Percentiles rank a stretch among this genome's conserved stretches.
phyloP scores from a whole-genome alignment of 2,797 vertebrate genomes.

The Myotis findleyi region DNA sequence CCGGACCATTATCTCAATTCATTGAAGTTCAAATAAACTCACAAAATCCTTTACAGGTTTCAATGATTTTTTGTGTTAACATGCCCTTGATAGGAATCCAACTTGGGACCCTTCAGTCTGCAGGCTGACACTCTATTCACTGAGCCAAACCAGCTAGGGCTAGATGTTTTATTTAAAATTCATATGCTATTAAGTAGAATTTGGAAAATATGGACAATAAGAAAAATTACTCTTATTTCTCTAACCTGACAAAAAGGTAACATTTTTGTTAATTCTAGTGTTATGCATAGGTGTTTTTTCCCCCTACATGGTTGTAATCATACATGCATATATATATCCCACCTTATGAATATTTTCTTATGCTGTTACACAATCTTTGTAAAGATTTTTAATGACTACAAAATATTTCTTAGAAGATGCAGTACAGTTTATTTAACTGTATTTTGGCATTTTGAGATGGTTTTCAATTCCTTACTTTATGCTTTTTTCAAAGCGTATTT shows the following conservation, averaged over 20 bases:
- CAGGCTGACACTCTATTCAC: too few species aligned
- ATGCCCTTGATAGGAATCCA: too few species aligned
- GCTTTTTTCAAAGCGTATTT: not conserved
- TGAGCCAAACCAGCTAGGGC: too few species aligned
- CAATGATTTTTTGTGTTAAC: too few species aligned
- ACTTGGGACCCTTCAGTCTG: too few species aligned
- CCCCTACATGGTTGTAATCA: not conserved
- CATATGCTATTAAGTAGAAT: not conserved
- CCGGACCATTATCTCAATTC: too few species aligned
- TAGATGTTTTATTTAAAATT: not conserved
- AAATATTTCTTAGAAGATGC: not conserved
- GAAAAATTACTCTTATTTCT: conserved; percentile 15
- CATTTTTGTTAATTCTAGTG: conserved; percentile 2
- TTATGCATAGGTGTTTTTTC: not conserved
- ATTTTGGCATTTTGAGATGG: not conserved
- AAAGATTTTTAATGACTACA: conserved; percentile 3
- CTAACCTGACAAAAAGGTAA: not conserved
- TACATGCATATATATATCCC: not conserved
- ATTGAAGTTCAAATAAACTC: too few species aligned
- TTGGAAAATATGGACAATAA: not conserved
- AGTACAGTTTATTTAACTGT: not conserved
- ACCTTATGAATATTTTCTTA: not conserved
- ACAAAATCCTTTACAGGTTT: too few species aligned
- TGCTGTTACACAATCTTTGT: not conserved
- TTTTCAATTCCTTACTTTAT: conserved; percentile 20